phyloP scores from a whole-genome alignment of 2,888 invertebrate genomes.

The Polia nebulosa region DNA sequence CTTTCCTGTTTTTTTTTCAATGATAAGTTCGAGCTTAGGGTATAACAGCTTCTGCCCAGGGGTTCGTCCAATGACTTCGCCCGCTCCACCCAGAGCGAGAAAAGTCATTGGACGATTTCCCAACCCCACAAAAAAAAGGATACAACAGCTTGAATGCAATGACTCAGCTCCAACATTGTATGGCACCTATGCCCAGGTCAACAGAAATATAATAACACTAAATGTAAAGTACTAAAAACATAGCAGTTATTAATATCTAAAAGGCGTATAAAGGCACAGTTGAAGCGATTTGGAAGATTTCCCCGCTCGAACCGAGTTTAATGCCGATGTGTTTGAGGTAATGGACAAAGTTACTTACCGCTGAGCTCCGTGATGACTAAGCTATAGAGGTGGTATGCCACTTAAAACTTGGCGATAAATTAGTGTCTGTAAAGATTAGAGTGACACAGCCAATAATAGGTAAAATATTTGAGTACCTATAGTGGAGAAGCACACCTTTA shows the following conservation, averaged over 20 bases:
- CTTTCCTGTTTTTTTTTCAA: too few relatives aligned
- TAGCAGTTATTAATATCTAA: constrained; percentile 48
- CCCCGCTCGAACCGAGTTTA: constrained; percentile 44
- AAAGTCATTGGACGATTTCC: too few relatives aligned
- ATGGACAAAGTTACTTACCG: constrained; percentile 63
- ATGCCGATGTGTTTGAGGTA: constrained; percentile 53
- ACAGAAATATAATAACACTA: constrained; percentile 26
- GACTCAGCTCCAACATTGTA: constrained; percentile 2
- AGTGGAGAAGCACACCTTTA: background rate
- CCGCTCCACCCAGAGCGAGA: too few relatives aligned
- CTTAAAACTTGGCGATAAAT: constrained; percentile 48
- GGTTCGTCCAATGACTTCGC: too few relatives aligned
- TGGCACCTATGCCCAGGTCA: constrained; percentile 5
- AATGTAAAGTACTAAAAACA: constrained; percentile 41
- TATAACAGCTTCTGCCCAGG: too few relatives aligned
- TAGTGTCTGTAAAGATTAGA: constrained; percentile 12
- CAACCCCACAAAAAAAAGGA: too few relatives aligned
- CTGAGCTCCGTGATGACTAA: constrained; percentile 22
- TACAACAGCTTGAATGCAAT: background rate
- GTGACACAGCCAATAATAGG: background rate
- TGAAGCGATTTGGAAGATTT: constrained; percentile 47
- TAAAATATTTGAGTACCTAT: background rate
- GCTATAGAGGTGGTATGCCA: constrained; percentile 27
- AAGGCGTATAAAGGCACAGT: constrained; percentile 39
- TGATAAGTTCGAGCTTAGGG: too few relatives aligned